Conservation (phyloP, 2,888 invertebrate species). For the Cephalotes varians region DNA sequence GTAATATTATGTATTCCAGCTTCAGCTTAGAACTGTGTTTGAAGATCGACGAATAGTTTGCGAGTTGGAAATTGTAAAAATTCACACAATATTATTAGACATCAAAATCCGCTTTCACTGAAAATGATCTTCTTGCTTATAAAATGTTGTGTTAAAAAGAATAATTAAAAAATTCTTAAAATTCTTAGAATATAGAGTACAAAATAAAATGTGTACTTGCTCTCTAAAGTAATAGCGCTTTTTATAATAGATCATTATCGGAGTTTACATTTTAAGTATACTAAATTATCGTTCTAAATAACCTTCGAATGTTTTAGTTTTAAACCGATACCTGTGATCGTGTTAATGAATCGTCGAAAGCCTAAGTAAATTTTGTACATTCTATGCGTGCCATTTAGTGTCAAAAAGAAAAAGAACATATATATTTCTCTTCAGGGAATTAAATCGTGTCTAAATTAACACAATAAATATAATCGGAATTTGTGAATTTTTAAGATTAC, state of each 20-base stretch:
- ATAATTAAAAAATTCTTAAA: too few relatives aligned
- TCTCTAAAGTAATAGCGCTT: neutral
- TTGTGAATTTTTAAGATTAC: neutral
- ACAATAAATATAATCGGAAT: neutral
- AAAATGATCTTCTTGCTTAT: too few relatives aligned
- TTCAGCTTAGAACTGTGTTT: too few relatives aligned
- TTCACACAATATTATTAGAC: too few relatives aligned
- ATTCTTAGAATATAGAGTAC: neutral
- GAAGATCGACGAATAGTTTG: too few relatives aligned
- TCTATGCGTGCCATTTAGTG: neutral
- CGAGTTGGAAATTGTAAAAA: too few relatives aligned
- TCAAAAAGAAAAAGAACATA: neutral
- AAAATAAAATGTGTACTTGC: neutral
- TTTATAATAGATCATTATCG: too few relatives aligned
- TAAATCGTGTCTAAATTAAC: neutral
- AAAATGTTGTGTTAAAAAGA: too few relatives aligned
- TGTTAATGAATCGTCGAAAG: conserved; percentile 5
- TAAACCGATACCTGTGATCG: neutral
- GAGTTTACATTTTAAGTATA: neutral
- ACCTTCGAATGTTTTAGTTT: neutral
- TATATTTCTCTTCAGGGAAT: neutral
- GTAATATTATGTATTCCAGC: too few relatives aligned
- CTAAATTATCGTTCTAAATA: neutral
- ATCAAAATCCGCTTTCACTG: too few relatives aligned
- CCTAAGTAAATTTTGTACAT: neutral